phyloP scores from a whole-genome alignment of 2,113 vertebrate genomes.

The Ophthalmolycus amberensis region DNA sequence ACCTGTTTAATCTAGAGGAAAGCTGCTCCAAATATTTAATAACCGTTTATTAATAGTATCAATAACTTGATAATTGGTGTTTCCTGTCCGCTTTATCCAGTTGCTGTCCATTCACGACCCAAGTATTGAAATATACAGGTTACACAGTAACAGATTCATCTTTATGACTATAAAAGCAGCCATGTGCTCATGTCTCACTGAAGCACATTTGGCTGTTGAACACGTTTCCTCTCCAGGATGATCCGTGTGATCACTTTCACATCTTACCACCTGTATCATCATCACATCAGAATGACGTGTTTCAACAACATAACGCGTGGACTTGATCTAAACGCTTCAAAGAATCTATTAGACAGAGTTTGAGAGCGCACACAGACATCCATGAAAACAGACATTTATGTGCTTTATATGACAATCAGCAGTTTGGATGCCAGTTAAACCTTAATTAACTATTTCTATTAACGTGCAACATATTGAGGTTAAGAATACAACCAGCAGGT shows the following conservation, averaged over 20 bases:
- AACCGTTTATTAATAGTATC: background rate
- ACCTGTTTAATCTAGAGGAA: background rate
- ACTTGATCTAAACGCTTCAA: background rate
- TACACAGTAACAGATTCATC: background rate
- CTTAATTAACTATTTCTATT: too few species aligned
- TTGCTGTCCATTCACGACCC: background rate
- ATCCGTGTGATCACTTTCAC: background rate
- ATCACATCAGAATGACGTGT: background rate
- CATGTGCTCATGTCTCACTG: background rate
- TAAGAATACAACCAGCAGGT: slow-evolving; percentile 33
- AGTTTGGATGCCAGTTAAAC: background rate
- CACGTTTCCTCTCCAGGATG: background rate
- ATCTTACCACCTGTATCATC: too few species aligned
- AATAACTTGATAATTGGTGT: background rate
- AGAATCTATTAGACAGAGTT: background rate
- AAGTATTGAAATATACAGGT: background rate
- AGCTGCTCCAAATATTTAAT: background rate
- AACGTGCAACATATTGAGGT: background rate
- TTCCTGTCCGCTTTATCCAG: background rate
- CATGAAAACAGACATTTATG: background rate
- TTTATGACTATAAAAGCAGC: background rate
- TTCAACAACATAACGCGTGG: background rate
- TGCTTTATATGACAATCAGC: background rate
- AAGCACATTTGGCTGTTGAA: background rate
- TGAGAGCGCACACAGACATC: background rate